Evolutionary conservation across 2,113 vertebrate species (phyloP).

Genomic region (Calypte anna): DNA sequence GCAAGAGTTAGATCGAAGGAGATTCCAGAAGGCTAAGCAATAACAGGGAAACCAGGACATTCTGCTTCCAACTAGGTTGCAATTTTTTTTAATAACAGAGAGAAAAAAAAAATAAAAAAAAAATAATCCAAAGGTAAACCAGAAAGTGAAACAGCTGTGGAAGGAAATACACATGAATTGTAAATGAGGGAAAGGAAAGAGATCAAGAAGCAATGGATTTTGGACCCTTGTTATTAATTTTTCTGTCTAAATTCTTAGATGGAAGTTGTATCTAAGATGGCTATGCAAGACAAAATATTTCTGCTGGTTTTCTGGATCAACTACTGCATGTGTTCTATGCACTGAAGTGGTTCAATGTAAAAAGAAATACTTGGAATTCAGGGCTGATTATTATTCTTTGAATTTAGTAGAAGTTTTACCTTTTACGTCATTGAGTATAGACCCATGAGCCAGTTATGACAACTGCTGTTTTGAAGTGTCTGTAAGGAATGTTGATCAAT

Average conservation of each 20-base stretch:
- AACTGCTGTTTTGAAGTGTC: neutral
- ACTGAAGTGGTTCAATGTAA: neutral
- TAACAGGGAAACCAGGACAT: neutral
- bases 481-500: neutral
- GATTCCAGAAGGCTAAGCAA: conserved; percentile 26
- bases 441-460: neutral
- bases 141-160: neutral
- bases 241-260: neutral
- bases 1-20: neutral
- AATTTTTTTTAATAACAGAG: neutral
- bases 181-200: neutral
- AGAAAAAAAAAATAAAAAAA: neutral
- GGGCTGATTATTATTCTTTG: neutral
- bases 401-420: neutral
- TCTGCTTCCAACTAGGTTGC: neutral
- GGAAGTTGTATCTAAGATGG: neutral
- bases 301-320: neutral
- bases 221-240: neutral
- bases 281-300: neutral
- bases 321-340: neutral
- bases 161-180: neutral
- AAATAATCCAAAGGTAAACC: neutral
- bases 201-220: neutral
- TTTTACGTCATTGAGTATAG: neutral
- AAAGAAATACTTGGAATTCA: neutral